These are phyloP conservation scores for Parthenolecanium corni DNA, from an alignment of 2,888 invertebrate genomes.

Conservation along the genomic window DNA sequence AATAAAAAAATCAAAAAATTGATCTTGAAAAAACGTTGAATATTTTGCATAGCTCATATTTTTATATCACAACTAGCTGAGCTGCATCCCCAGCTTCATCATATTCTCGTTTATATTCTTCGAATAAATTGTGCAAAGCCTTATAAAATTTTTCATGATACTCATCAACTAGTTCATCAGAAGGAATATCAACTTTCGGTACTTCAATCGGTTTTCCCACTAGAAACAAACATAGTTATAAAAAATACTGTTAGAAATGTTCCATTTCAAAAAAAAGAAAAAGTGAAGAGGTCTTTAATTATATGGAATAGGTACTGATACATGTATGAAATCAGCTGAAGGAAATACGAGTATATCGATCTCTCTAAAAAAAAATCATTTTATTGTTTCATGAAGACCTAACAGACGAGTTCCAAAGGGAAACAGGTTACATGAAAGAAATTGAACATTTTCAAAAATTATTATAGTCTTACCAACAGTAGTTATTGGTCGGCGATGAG, in stretches of 20 bases:
- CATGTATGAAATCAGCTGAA: too few species aligned
- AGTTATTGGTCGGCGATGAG: slow-evolving; percentile 63
- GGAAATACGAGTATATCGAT: too few species aligned
- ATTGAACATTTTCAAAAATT: too few species aligned
- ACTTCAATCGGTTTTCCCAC: slow-evolving; percentile 79
- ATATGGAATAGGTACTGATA: too few species aligned
- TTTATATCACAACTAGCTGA: not conserved
- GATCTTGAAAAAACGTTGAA: too few species aligned
- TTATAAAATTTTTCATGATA: slow-evolving; percentile 64
- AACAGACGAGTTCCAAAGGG: too few species aligned
- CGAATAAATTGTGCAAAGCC: slow-evolving; percentile 60
- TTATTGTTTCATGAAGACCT: too few species aligned
- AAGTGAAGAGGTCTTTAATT: too few species aligned
- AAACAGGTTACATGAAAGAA: too few species aligned
- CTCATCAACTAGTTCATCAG: slow-evolving; percentile 58
- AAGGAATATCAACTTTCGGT: slow-evolving; percentile 56
- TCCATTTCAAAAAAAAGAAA: slow-evolving; percentile 31
- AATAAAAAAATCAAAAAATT: too few species aligned
- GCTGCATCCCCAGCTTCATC: not conserved
- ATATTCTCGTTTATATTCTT: slow-evolving; percentile 68
- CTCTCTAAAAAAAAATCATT: too few species aligned
- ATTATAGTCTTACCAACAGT: slow-evolving; percentile 86
- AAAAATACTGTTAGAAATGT: not conserved
- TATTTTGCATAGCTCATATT: too few species aligned
- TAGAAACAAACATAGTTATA: slow-evolving; percentile 41